These are phyloP conservation scores for Gortyna flavago DNA, from an alignment of 2,888 invertebrate genomes.

Conservation along the genomic window DNA sequence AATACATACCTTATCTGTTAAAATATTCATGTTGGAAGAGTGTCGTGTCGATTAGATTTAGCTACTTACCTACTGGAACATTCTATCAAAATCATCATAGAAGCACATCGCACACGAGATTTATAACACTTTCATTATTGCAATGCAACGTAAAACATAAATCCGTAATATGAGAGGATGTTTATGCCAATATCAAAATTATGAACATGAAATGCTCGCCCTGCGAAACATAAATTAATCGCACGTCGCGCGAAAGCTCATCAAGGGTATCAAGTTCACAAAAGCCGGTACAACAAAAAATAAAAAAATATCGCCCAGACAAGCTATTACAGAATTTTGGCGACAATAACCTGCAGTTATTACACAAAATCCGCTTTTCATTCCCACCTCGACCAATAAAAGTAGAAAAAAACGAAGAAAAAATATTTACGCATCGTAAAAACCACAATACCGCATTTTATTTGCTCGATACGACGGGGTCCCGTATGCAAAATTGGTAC, in stretches of 20 bases:
- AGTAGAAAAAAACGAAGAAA: slow-evolving; percentile 77
- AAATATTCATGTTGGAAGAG: background rate
- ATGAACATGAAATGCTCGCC: background rate
- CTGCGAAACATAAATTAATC: slow-evolving; percentile 44
- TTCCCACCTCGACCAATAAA: slow-evolving; percentile 84
- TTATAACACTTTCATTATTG: background rate
- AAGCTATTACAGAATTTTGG: slow-evolving; percentile 74
- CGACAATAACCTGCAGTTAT: slow-evolving; percentile 65
- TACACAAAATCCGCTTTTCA: slow-evolving; percentile 80
- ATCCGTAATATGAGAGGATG: background rate
- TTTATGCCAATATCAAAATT: slow-evolving; percentile 2
- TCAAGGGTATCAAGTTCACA: slow-evolving; percentile 60
- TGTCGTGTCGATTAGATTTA: background rate
- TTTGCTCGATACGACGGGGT: slow-evolving; percentile 80
- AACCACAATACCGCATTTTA: slow-evolving; percentile 87
- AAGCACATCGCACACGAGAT: background rate
- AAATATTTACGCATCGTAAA: slow-evolving; percentile 87
- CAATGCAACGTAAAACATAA: background rate
- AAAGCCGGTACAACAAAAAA: slow-evolving; percentile 62
- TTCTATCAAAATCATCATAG: background rate
- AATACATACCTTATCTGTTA: background rate
- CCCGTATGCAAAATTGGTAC: slow-evolving; percentile 89
- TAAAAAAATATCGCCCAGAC: slow-evolving; percentile 65
- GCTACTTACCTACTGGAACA: background rate
- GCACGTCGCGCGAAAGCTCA: slow-evolving; percentile 38